A percentile compares a stretch with the other conserved stretches of the same genome.
Evolutionary conservation across 2,797 vertebrate genomes (phyloP).

Genomic region (Pseudopleuronectes americanus): DNA sequence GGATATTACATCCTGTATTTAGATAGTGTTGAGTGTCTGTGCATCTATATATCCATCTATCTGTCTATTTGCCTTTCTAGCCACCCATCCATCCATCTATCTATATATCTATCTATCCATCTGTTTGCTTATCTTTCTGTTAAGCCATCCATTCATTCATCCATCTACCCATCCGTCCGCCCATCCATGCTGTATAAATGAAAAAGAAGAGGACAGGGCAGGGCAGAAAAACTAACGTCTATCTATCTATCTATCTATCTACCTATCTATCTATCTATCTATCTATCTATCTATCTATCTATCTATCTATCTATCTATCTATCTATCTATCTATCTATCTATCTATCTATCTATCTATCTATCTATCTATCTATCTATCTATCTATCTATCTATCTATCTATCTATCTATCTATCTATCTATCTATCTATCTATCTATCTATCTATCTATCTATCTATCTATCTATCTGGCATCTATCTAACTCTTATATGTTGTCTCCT

Average conservation of each 20-base stretch:
- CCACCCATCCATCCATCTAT: neutral
- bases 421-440: constrained; percentile 21
- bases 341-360: constrained; percentile 16
- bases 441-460: neutral
- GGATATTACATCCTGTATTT: constrained; percentile 42
- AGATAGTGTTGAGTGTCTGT: constrained; percentile 18
- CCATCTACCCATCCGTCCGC: neutral
- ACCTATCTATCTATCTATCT: constrained; percentile 20
- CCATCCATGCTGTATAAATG: too few species aligned
- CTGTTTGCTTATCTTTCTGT: constrained; percentile 12
- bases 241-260: constrained; percentile 8
- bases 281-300: neutral
- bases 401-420: constrained; percentile 9
- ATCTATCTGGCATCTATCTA: constrained; percentile 8
- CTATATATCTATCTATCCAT: constrained; percentile 1
- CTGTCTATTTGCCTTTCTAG: constrained; percentile 21
- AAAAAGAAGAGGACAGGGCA: too few species aligned
- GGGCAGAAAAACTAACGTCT: neutral
- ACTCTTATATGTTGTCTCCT: neutral
- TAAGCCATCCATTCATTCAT: neutral
- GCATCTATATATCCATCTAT: neutral
- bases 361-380: constrained; percentile 1
- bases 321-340: constrained; percentile 2
- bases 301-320: too few species aligned
- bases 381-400: constrained; percentile 20